Base-by-base conservation (phyloP, 2,113 vertebrate genomes). In the Bos indicus region DNA sequence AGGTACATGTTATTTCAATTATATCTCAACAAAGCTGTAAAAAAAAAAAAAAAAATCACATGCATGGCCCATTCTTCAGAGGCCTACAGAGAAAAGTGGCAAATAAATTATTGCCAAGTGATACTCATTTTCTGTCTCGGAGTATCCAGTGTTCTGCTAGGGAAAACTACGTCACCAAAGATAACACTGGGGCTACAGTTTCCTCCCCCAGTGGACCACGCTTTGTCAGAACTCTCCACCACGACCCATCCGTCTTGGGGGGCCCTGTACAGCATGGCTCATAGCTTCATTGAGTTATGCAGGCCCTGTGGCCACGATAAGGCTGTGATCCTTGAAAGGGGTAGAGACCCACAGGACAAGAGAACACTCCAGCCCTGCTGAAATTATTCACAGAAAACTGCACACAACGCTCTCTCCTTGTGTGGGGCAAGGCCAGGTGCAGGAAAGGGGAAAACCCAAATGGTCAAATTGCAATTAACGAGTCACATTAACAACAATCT, bases 301-400 rank as follows among this genome's bases (percentile, higher is more conserved):
- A 77, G 71, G 40, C 23, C 23, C 12, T 2, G 0, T 26, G 36
- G 40, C 71, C 40, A 40, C 0, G 1, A 43, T 40, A 43, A 77
- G 23, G 71, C 71, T 26, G 40, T 77, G 40, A 77, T 3, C 23
- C 40, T 15, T 26, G 71, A 77, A 43, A 26, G 11, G 23, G 2
- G 33, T 7, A 78, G 51, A 85, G 40, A 52, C 17, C 10, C 30
- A 0, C 0, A 33, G 67, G 14, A 71, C 46, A 74, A 36, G 43
- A 56, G 36, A 85, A 46, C 16, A 10, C 46, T 40, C 30, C n/a
- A 67, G 19, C 25, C 2, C 30, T 23, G 3, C 46, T 74, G 33
- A 15, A 16, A n/a, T 51, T 7, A 21, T 36, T 83, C 86, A 52
- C 9, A 15, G 40, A 77, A 40, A 48, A 64, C 77, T 21, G 28